Evolutionary conservation across 92 coral and sea anemone genomes (phyloP).

Genomic region (Porites evermanni): DNA sequence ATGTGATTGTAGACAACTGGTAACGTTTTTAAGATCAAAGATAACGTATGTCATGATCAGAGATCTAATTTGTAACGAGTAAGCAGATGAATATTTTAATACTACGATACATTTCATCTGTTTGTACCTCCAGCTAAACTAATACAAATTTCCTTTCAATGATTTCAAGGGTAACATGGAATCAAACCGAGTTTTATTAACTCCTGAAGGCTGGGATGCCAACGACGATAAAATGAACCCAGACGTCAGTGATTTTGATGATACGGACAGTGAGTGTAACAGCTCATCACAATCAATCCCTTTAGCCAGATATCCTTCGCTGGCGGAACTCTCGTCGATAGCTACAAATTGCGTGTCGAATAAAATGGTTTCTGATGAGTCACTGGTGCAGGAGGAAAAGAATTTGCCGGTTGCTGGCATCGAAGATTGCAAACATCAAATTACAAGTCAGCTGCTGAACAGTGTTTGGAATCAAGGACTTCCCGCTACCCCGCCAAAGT

Average conservation of each 20-base stretch:
- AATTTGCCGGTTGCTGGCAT: slow-evolving; percentile 18
- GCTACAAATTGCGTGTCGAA: slow-evolving; percentile 72
- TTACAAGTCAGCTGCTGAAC: slow-evolving; percentile 38
- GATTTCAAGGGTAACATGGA: slow-evolving; percentile 36
- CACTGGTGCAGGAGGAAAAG: slow-evolving; percentile 13
- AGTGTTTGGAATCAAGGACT: slow-evolving; percentile 39
- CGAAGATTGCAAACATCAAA: slow-evolving; percentile 35
- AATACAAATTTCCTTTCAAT: slow-evolving; percentile 5
- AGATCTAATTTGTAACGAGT: background rate
- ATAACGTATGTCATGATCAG: background rate
- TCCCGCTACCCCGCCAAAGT: slow-evolving; percentile 91
- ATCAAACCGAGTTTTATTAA: slow-evolving; percentile 25
- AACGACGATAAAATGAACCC: slow-evolving; percentile 29
- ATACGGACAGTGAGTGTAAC: slow-evolving; percentile 45
- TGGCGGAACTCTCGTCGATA: slow-evolving; percentile 90
- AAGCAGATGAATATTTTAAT: background rate
- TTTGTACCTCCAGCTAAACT: background rate
- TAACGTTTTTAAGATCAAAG: background rate
- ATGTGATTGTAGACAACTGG: background rate
- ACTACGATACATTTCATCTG: slow-evolving; percentile 33
- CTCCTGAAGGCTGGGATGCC: slow-evolving; percentile 57
- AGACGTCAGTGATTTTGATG: slow-evolving; percentile 39
- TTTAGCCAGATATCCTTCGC: slow-evolving; percentile 78
- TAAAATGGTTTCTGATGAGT: slow-evolving; percentile 45
- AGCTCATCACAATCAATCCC: slow-evolving; percentile 63